Percentiles rank a stretch among this genome's conserved stretches.
phyloP scores from a whole-genome alignment of 2,888 invertebrate species.

The Pollenia labialis region DNA sequence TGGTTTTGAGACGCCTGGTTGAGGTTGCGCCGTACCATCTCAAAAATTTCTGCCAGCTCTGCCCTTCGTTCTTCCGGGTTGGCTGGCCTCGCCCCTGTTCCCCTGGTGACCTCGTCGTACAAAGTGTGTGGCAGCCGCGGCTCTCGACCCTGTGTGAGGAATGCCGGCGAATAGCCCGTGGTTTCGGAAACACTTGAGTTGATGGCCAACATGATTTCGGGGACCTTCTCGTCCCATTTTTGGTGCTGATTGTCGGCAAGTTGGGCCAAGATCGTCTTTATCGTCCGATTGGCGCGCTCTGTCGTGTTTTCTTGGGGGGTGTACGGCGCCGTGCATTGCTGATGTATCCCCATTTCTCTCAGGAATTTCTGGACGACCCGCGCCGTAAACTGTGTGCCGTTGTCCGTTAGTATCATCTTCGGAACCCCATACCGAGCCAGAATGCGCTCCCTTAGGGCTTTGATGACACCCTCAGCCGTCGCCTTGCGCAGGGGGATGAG shows the following conservation, averaged over 20 bases:
- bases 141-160: neutral
- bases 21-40: no score
- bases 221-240: neutral
- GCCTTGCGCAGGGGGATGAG: no score
- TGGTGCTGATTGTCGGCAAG: neutral
- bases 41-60: no score
- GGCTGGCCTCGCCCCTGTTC: neutral
- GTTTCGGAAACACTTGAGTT: neutral
- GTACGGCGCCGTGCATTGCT: neutral
- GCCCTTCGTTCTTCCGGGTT: neutral
- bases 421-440: no score
- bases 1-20: no score
- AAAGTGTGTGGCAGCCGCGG: neutral
- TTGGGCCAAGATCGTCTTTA: no score
- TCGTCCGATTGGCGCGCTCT: neutral
- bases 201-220: neutral
- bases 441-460: no score
- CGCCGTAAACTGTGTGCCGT: no score
- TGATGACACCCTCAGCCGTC: no score
- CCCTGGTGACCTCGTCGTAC: neutral
- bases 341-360: neutral
- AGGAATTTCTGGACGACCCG: no score
- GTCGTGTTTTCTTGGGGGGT: neutral
- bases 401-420: no score
- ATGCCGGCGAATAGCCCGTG: neutral